Evolutionary conservation across 2,113 vertebrate species (phyloP), one percentile per base, ranked within the genome.

Genomic region (Archocentrus centrarchus): DNA sequence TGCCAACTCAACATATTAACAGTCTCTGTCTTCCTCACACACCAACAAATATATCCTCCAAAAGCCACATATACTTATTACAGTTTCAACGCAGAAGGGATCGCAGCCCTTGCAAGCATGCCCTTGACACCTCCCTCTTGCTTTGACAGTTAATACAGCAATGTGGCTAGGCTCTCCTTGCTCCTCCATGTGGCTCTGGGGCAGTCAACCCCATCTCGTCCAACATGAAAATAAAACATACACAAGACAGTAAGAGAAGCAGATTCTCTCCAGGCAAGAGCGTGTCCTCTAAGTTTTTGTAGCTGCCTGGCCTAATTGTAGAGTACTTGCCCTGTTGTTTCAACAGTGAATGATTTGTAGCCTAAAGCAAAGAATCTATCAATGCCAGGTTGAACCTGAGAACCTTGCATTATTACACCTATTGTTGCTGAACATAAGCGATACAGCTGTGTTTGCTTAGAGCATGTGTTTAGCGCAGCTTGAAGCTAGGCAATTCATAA

Each of bases 1-100:
- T 76, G 84, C 83, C 79, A 80, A 79, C 86, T 86, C 86, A 3
- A 30, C 83, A 92, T 93, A 94, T 94, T 92, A 94, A 88, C 76
- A 83, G 83, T 50, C 58, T 82, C 68, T 57, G 27, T 55, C 55
- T 80, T 24, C 41, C 81, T 44, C 83, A 77, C 39, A 87, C 55
- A 84, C 55, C 79, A 77, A 89, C 82, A 90, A 64, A 86, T 73
- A 83, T 35, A 90, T 79, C 59, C 41, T 53, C 79, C 59, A 75
- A 80, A 80, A 60, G 59, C 75, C 70, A 77, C 81, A 89, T 80
- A 80, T 81, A 80, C 83, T 84, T 66, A 82, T 86, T 63, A 75
- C 55, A 86, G 86, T 75, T 58, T 85, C 8, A 39, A 80, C 50
- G 77, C 60, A 83, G 75, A 86, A 55, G 57, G 61, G 60, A 83